Conservation (phyloP, 2,797 vertebrate species). For the Girardinus metallicus region DNA sequence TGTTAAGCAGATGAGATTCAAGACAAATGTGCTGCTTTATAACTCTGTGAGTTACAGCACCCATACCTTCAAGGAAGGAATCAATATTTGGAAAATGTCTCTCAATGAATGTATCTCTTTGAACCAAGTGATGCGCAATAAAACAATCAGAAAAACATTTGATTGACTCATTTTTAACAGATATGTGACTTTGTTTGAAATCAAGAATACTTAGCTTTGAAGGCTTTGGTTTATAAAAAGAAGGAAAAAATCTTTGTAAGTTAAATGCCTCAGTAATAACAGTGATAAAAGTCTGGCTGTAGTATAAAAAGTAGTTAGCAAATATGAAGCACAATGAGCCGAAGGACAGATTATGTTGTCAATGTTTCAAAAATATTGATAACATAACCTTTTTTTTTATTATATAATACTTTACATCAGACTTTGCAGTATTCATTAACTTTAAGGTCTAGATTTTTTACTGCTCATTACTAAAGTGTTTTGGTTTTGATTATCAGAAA, state of each 20-base stretch:
- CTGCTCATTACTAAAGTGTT: background rate
- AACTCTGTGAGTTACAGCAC: constrained; percentile 64
- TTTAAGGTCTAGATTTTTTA: background rate
- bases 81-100: constrained; percentile 39
- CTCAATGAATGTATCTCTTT: constrained; percentile 72
- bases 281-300: background rate
- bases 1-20: constrained; percentile 35
- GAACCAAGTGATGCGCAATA: constrained; percentile 75
- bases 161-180: background rate
- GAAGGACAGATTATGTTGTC: background rate
- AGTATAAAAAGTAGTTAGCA: background rate
- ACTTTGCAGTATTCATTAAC: background rate
- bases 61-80: constrained; percentile 63
- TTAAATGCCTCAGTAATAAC: background rate
- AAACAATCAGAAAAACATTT: constrained; percentile 72
- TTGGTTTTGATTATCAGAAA: background rate
- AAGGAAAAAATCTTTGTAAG: background rate
- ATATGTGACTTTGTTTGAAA: background rate
- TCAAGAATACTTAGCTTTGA: background rate
- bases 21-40: constrained; percentile 53
- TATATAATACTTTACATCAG: background rate
- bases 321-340: background rate
- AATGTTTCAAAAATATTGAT: background rate
- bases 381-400: background rate
- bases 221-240: background rate